Evolutionary conservation across 2,888 invertebrate species (phyloP).

Genomic region (Pammene aurita): DNA sequence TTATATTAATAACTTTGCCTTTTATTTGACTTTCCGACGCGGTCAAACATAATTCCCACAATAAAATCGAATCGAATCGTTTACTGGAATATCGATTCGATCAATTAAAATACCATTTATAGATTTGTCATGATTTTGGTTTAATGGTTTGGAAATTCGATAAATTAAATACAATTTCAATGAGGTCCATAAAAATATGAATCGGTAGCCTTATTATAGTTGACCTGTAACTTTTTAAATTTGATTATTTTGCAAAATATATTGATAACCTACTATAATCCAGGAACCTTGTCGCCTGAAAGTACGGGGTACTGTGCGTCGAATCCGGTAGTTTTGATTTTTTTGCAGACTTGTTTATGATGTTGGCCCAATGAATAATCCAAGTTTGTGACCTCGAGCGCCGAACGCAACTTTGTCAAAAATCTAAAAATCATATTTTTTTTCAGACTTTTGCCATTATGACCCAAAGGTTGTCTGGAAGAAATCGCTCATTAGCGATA

Average conservation of each 20-base stretch:
- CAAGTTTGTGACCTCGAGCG: too few species aligned
- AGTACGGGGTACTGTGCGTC: too few species aligned
- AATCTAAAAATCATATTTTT: too few species aligned
- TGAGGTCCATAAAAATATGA: slow-evolving; percentile 33
- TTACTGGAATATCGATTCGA: slow-evolving; percentile 37
- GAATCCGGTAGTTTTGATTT: too few species aligned
- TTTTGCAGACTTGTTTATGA: too few species aligned
- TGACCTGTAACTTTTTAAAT: slow-evolving; percentile 24
- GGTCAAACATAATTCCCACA: slow-evolving; percentile 37
- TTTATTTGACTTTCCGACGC: slow-evolving; percentile 38
- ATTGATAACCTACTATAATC: not conserved
- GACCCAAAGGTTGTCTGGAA: too few species aligned
- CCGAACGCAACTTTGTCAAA: too few species aligned
- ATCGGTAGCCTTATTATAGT: slow-evolving; percentile 30
- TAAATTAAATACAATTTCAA: slow-evolving; percentile 25
- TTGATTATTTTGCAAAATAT: not conserved
- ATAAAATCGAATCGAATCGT: slow-evolving; percentile 33
- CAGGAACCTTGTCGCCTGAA: too few species aligned
- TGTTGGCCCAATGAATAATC: too few species aligned
- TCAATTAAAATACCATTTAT: slow-evolving; percentile 40
- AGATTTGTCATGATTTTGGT: slow-evolving; percentile 36
- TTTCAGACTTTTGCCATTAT: too few species aligned
- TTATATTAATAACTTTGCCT: slow-evolving; percentile 28
- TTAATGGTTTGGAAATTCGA: slow-evolving; percentile 29
- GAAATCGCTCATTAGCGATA: too few species aligned